A percentile compares a stretch with the other conserved stretches of the same genome.
These are phyloP conservation scores for Scomber scombrus DNA, from an alignment of 2,113 vertebrate species.

Conservation along the genomic window DNA sequence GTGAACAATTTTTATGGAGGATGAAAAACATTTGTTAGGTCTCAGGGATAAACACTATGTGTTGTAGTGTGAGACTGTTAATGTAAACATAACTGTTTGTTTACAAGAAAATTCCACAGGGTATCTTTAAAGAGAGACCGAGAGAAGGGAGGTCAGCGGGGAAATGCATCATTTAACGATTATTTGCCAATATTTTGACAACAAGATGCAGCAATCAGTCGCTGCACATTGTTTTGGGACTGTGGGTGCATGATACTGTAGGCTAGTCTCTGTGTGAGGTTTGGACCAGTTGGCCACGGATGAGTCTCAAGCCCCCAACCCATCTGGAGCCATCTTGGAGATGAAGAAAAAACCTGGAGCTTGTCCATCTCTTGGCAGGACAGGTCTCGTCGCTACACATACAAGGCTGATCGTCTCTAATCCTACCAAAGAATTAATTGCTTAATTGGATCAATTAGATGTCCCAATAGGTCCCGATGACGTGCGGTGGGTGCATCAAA, in stretches of 20 bases:
- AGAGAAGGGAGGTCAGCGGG: slow-evolving; percentile 33
- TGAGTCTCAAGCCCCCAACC: slow-evolving; percentile 75
- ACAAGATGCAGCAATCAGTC: slow-evolving; percentile 7
- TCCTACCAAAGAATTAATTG: slow-evolving; percentile 80
- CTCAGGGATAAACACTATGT: neutral
- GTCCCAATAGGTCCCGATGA: slow-evolving; percentile 72
- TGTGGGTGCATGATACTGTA: slow-evolving; percentile 53
- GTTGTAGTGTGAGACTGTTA: neutral
- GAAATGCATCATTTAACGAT: slow-evolving; percentile 43
- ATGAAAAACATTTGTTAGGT: neutral
- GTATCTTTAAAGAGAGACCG: neutral
- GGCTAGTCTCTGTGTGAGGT: slow-evolving; percentile 67
- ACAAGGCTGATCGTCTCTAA: slow-evolving; percentile 73
- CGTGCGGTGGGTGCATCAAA: slow-evolving; percentile 57
- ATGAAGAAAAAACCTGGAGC: slow-evolving; percentile 77
- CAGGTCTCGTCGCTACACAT: slow-evolving; percentile 52
- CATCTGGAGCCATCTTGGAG: slow-evolving; percentile 80
- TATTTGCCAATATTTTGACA: slow-evolving; percentile 35
- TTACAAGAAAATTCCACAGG: slow-evolving; percentile 28
- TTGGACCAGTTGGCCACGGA: slow-evolving; percentile 77
- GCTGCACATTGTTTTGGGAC: slow-evolving; percentile 38
- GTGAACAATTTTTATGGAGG: neutral
- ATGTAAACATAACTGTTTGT: slow-evolving; percentile 16
- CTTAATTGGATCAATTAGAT: slow-evolving; percentile 82
- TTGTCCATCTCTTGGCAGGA: slow-evolving; percentile 79